Evolutionary conservation across 2,113 vertebrate species (phyloP).

Genomic region (Galemys pyrenaicus): DNA sequence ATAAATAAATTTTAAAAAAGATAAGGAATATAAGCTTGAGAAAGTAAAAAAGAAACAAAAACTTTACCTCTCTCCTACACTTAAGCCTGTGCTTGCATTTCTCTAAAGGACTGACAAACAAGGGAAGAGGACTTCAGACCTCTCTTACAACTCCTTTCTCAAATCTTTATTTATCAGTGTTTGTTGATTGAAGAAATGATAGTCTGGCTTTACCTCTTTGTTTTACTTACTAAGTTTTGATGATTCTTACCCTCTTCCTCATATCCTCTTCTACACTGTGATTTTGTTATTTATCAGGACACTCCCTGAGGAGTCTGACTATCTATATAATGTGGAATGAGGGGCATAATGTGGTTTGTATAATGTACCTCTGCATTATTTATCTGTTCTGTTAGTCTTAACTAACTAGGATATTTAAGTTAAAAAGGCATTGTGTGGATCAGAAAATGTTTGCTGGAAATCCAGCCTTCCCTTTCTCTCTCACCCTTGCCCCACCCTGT

Average conservation of each 20-base stretch:
- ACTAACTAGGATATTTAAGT: conserved; percentile 35
- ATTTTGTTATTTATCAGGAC: background rate
- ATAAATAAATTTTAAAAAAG: no score
- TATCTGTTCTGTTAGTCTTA: background rate
- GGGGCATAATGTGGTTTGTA: background rate
- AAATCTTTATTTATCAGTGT: background rate
- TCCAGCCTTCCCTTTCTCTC: background rate
- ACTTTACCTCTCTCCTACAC: background rate
- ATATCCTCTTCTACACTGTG: background rate
- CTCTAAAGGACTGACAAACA: background rate
- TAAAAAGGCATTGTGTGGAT: background rate
- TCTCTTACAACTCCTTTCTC: background rate
- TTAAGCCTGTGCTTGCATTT: background rate
- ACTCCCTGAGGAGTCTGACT: background rate
- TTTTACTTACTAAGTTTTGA: background rate
- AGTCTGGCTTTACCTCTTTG: background rate
- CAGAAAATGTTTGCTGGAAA: background rate
- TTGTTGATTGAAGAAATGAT: background rate
- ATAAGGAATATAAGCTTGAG: no score
- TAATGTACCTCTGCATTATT: background rate
- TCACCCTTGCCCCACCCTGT: background rate
- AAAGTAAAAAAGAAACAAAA: no score
- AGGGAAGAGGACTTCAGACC: background rate
- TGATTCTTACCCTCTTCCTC: background rate
- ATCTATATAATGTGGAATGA: background rate